Evolutionary conservation across 2,113 vertebrate genomes (phyloP).

Genomic region (Prochilodus magdalenae): DNA sequence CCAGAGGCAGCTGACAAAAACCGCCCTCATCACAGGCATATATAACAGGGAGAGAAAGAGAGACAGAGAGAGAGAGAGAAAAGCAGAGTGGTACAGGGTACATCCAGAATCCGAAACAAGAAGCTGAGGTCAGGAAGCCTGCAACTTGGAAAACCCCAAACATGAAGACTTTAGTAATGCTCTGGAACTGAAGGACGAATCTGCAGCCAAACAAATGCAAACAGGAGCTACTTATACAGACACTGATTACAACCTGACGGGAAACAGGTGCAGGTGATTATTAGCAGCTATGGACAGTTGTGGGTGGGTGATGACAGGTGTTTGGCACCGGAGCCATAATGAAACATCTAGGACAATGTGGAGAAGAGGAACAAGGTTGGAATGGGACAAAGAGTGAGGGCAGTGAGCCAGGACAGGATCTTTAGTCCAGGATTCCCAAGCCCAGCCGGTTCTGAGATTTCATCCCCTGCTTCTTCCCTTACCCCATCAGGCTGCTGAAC

Average conservation of each 20-base stretch:
- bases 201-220: background rate
- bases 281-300: background rate
- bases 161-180: background rate
- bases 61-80: background rate
- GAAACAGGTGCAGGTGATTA: conserved; percentile 3
- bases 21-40: background rate
- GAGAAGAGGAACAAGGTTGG: background rate
- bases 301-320: background rate
- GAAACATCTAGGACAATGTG: background rate
- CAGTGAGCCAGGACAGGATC: too few relatives aligned
- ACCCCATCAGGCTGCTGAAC: too few relatives aligned
- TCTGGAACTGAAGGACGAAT: background rate
- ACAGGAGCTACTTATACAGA: background rate
- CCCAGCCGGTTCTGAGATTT: too few relatives aligned
- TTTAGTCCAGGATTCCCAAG: too few relatives aligned
- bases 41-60: background rate
- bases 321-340: background rate
- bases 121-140: background rate
- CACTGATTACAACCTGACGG: background rate
- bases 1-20: background rate
- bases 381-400: too few relatives aligned
- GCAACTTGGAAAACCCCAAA: background rate
- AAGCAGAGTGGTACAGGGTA: background rate
- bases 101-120: background rate
- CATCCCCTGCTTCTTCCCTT: too few relatives aligned